A percentile compares a stretch with the other conserved stretches of the same genome.
phyloP scores from a whole-genome alignment of 2,113 vertebrate genomes.

The Perca schrenkii region DNA sequence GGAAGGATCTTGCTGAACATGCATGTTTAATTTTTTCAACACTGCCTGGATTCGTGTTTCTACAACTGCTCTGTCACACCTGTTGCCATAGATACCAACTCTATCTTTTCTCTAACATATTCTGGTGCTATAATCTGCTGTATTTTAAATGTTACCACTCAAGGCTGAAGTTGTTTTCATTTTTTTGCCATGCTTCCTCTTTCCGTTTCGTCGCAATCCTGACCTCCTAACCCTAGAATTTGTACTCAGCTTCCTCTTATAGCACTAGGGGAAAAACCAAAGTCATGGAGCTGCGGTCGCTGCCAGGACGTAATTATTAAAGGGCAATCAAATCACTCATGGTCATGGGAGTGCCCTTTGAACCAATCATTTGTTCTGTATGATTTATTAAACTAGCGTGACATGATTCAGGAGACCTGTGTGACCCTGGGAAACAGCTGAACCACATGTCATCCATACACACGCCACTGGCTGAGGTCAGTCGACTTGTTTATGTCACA shows the following conservation, averaged over 20 bases:
- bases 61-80: not conserved
- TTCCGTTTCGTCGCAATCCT: not conserved
- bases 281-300: not conserved
- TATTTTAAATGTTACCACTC: not conserved
- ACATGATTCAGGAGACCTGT: not conserved
- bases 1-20: too few relatives aligned
- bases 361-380: not conserved
- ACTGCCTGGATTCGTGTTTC: not conserved
- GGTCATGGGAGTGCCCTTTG: conserved; percentile 12
- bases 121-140: not conserved
- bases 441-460: not conserved
- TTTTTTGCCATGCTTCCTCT: not conserved
- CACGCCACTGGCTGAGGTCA: not conserved
- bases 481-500: not conserved
- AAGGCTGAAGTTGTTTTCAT: not conserved
- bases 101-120: not conserved
- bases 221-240: not conserved
- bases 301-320: conserved; percentile 3
- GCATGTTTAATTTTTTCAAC: not conserved
- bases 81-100: not conserved
- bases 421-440: conserved; percentile 16
- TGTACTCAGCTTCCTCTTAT: not conserved
- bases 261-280: not conserved
- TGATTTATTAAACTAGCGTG: not conserved
- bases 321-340: conserved; percentile 3